These are phyloP conservation scores for Kradibia gibbosae DNA, from an alignment of 1,140 invertebrate species.

Conservation along the genomic window DNA sequence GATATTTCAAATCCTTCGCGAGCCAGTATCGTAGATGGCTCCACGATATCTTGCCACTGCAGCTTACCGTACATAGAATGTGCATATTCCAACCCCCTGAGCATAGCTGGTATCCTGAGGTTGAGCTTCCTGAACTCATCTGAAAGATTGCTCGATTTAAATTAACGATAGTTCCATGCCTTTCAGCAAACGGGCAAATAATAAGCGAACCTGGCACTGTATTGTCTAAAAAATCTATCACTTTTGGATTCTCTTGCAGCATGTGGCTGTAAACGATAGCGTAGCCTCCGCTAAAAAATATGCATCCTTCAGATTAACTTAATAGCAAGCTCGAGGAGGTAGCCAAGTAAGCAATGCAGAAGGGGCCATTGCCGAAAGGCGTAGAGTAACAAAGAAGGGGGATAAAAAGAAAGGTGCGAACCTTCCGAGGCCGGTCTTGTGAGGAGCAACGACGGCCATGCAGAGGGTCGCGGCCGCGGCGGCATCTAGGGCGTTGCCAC, in stretches of 20 bases:
- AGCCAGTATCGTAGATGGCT: slow-evolving; percentile 78
- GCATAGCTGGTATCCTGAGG: slow-evolving; percentile 74
- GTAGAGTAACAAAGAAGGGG: background rate
- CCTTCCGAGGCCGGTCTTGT: slow-evolving; percentile 82
- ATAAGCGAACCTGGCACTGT: slow-evolving; percentile 60
- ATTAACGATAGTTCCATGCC: background rate
- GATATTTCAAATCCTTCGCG: slow-evolving; percentile 73
- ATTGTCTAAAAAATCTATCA: slow-evolving; percentile 75
- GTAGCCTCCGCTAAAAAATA: slow-evolving; percentile 78
- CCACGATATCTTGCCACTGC: slow-evolving; percentile 78
- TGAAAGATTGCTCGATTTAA: slow-evolving; percentile 35
- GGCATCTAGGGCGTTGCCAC: slow-evolving; percentile 82
- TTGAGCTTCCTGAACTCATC: slow-evolving; percentile 57
- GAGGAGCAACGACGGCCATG: slow-evolving; percentile 78
- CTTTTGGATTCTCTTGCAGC: slow-evolving; percentile 66
- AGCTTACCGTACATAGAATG: slow-evolving; percentile 77
- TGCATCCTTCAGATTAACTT: too few relatives aligned
- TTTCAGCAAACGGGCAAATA: slow-evolving; percentile 5
- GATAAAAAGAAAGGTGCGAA: slow-evolving; percentile 57
- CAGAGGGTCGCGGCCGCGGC: slow-evolving; percentile 80
- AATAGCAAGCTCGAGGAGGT: too few relatives aligned
- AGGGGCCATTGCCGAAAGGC: too few relatives aligned
- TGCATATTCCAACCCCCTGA: slow-evolving; percentile 75
- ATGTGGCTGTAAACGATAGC: slow-evolving; percentile 82
- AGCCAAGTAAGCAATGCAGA: too few relatives aligned